Percentiles rank a stretch among this genome's conserved stretches.
Evolutionary conservation across 2,888 invertebrate species (phyloP).

Genomic region (Coronaproctus castanopsis): DNA sequence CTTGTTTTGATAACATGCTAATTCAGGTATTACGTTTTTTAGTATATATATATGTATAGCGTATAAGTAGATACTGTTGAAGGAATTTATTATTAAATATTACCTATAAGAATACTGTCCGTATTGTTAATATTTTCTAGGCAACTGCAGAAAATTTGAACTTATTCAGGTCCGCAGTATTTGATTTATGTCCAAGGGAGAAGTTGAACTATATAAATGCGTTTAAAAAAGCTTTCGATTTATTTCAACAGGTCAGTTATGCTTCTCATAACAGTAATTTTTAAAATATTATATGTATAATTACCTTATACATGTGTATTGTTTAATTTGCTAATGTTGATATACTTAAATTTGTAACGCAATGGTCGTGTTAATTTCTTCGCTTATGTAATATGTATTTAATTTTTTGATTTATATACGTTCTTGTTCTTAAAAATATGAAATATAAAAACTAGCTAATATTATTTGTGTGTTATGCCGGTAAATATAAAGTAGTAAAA

Average conservation of each 20-base stretch:
- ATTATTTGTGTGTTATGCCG: too few species aligned
- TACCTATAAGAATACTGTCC: neutral
- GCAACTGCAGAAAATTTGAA: conserved; percentile 68
- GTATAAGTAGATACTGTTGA: neutral
- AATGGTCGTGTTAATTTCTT: too few species aligned
- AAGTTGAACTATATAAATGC: conserved; percentile 70
- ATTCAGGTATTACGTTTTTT: conserved; percentile 36
- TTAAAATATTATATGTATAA: too few species aligned
- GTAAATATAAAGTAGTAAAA: too few species aligned
- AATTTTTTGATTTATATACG: too few species aligned
- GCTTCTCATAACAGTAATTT: too few species aligned
- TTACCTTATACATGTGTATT: too few species aligned
- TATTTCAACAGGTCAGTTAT: conserved; percentile 45
- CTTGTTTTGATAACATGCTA: conserved; percentile 60
- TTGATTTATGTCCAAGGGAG: conserved; percentile 44
- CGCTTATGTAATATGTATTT: too few species aligned
- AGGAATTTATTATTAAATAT: neutral
- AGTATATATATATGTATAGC: neutral
- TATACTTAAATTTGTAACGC: too few species aligned
- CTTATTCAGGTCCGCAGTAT: conserved; percentile 48
- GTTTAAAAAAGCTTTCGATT: conserved; percentile 59
- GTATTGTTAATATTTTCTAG: conserved; percentile 28
- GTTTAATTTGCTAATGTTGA: too few species aligned
- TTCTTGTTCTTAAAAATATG: too few species aligned
- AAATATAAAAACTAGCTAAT: too few species aligned